A percentile compares a stretch with the other conserved stretches of the same genome.
phyloP scores from a whole-genome alignment of 2,113 vertebrate species.

The human (Homo sapiens) region DNA sequence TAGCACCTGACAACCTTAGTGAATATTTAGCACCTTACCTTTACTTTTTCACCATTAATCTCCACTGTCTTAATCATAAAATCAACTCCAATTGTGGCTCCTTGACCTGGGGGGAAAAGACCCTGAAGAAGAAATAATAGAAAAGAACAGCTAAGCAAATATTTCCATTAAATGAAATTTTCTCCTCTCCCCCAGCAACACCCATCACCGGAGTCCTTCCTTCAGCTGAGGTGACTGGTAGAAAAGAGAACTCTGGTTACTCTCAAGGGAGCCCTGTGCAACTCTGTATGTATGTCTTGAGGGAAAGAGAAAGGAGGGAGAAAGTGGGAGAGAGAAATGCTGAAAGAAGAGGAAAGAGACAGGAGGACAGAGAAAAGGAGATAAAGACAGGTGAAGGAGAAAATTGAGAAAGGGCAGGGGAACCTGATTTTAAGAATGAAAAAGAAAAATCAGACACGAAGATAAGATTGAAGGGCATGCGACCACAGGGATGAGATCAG shows the following conservation, averaged over 20 bases:
- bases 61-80: slow-evolving; percentile 99
- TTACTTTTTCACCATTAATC: slow-evolving; percentile 98
- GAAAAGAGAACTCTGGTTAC: background rate
- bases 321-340: background rate
- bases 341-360: background rate
- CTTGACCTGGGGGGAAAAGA: slow-evolving; percentile 98
- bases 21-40: slow-evolving; percentile 86
- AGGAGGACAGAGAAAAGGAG: background rate
- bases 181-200: too few species aligned
- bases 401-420: background rate
- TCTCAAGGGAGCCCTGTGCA: background rate
- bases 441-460: background rate
- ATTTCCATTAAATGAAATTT: background rate
- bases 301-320: background rate
- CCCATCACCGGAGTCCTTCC: background rate
- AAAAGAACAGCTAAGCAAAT: slow-evolving; percentile 44
- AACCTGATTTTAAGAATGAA: background rate
- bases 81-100: slow-evolving; percentile 98
- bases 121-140: slow-evolving; percentile 86
- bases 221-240: background rate
- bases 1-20: background rate
- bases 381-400: background rate
- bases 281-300: background rate
- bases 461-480: background rate
- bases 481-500: background rate